phyloP scores from a whole-genome alignment of 2,113 vertebrate species.

The Mobula hypostoma region DNA sequence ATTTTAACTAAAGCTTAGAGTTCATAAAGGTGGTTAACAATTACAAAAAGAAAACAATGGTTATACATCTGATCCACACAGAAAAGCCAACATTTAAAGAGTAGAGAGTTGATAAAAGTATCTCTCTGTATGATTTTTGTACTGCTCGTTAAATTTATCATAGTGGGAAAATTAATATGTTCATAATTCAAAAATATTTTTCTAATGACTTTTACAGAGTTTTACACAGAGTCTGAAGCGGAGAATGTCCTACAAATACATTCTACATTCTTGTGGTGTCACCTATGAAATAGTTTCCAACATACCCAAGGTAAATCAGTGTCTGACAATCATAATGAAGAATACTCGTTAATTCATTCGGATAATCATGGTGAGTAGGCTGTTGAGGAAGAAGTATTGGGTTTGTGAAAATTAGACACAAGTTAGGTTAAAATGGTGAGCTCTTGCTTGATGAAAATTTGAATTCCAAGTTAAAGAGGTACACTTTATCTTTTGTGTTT shows the following conservation, averaged over 20 bases:
- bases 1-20: not conserved
- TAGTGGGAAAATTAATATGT: not conserved
- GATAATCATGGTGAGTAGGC: not conserved
- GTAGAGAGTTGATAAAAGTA: not conserved
- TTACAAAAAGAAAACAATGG: too few relatives aligned
- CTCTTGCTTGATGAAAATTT: not conserved
- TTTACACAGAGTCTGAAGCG: slow-evolving; percentile 97
- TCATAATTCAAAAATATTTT: slow-evolving; percentile 5
- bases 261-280: slow-evolving; percentile 81
- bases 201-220: slow-evolving; percentile 62
- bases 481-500: not conserved
- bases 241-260: slow-evolving; percentile 87
- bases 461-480: not conserved
- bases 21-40: not conserved
- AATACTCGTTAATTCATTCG: not conserved
- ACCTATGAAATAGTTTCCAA: slow-evolving; percentile 97
- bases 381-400: not conserved
- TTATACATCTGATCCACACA: not conserved
- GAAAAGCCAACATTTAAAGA: not conserved
- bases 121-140: not conserved
- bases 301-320: slow-evolving; percentile 83
- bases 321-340: not conserved
- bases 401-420: not conserved
- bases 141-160: not conserved
- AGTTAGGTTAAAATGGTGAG: not conserved